Evolutionary conservation across 1,140 invertebrate species (phyloP).

Genomic region (Leucophenga varia): DNA sequence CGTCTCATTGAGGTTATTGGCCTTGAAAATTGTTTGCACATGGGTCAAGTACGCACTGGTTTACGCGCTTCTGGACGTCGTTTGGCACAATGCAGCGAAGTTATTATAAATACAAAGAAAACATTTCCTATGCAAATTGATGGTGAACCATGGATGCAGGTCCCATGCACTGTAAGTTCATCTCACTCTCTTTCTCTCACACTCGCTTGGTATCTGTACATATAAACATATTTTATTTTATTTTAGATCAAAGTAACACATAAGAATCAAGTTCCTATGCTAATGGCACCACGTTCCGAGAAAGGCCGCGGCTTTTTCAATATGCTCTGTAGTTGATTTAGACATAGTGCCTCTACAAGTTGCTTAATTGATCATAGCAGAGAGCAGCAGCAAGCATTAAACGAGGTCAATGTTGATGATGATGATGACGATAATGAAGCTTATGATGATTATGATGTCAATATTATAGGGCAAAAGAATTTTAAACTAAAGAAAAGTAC

Average conservation of each 20-base stretch:
- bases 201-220: no score
- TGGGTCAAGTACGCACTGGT: constrained; percentile 94
- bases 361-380: constrained; percentile 26
- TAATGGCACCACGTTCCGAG: constrained; percentile 86
- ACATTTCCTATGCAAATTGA: constrained; percentile 98
- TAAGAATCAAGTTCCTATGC: constrained; percentile 97
- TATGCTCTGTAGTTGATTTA: constrained; percentile 62
- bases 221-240: no score
- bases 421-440: no score
- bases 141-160: constrained; percentile 96
- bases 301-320: constrained; percentile 78
- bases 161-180: constrained; percentile 87
- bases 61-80: constrained; percentile 77
- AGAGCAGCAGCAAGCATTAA: constrained; percentile 1
- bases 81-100: constrained; percentile 91
- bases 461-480: constrained; percentile 15
- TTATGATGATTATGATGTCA: no score
- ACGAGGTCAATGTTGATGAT: constrained; percentile 17
- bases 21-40: constrained; percentile 92
- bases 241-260: constrained; percentile 92
- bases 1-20: constrained; percentile 95
- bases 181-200: no score
- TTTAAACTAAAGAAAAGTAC: constrained; percentile 43
- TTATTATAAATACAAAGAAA: constrained; percentile 87
- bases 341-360: constrained; percentile 48